Conservation (phyloP, 2,797 vertebrate species). For the Australoheros facetus region DNA sequence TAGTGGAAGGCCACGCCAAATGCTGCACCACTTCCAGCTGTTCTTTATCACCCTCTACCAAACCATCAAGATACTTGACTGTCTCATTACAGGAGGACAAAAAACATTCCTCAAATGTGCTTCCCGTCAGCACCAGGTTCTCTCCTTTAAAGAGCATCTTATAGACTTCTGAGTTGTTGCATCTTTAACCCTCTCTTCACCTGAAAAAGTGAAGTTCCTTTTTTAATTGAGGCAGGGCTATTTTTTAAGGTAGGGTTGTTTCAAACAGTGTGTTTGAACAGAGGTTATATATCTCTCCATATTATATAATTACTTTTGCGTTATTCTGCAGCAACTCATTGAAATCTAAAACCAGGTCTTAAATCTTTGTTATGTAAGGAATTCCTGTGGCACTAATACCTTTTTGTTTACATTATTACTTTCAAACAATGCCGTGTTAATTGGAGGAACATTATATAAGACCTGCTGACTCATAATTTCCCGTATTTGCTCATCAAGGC, state of each 20-base stretch:
- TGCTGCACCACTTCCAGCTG: background rate
- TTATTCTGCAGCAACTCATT: background rate
- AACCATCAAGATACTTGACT: constrained; percentile 8
- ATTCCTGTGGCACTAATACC: constrained; percentile 5
- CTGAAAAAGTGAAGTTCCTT: background rate
- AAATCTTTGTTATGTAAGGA: background rate
- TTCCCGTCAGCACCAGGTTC: background rate
- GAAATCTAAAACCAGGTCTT: background rate
- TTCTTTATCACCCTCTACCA: constrained; percentile 8
- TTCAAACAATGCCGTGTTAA: constrained; percentile 45
- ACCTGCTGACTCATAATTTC: constrained; percentile 48
- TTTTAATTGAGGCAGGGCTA: background rate
- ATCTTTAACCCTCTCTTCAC: background rate
- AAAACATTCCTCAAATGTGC: constrained; percentile 4
- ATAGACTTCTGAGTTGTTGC: background rate
- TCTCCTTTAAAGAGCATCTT: background rate
- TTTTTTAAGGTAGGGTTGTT: background rate
- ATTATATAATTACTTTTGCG: background rate
- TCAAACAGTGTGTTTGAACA: too few species aligned
- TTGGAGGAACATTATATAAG: constrained; percentile 45
- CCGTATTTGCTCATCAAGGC: constrained; percentile 51
- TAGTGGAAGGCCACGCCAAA: constrained; percentile 2
- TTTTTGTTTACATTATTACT: constrained; percentile 26
- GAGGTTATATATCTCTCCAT: background rate
- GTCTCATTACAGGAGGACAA: background rate